Conservation (phyloP, 2,113 vertebrate genomes). For the Gymnogyps californianus region DNA sequence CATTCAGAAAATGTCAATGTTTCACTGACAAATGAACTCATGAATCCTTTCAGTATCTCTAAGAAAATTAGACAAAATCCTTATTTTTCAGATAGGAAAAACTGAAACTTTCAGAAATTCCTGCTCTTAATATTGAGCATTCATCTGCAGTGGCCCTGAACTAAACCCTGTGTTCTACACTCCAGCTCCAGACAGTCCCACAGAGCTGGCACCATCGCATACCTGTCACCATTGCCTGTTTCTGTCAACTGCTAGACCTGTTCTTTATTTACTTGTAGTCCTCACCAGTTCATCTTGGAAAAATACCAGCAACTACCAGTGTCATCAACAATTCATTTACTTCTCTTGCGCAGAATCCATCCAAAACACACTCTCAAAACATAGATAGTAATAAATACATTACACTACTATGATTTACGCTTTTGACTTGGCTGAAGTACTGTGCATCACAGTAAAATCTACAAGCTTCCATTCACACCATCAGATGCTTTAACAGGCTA, state of each 20-base stretch:
- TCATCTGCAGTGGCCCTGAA: not conserved
- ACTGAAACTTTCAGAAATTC: not conserved
- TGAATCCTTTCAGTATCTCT: not conserved
- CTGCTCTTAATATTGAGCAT: not conserved
- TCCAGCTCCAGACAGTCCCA: not conserved
- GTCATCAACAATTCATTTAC: not conserved
- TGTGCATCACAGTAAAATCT: not conserved
- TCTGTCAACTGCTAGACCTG: not conserved
- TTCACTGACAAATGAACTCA: not conserved
- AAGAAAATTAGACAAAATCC: not conserved
- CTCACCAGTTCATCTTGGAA: not conserved
- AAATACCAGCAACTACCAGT: not conserved
- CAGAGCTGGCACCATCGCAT: not conserved
- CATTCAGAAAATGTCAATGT: not conserved
- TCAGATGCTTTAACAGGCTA: not conserved
- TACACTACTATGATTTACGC: accelerated
- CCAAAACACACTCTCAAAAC: not conserved
- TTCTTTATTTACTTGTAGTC: not conserved
- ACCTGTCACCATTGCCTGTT: not conserved
- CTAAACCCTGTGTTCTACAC: not conserved
- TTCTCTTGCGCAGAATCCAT: not conserved
- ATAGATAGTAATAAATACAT: not conserved
- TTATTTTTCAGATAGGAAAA: not conserved
- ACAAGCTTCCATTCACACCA: not conserved
- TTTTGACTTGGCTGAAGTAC: not conserved